Percentiles rank a stretch among this genome's conserved stretches.
phyloP scores from a whole-genome alignment of 2,888 invertebrate genomes.

The Polymixis lichenea region DNA sequence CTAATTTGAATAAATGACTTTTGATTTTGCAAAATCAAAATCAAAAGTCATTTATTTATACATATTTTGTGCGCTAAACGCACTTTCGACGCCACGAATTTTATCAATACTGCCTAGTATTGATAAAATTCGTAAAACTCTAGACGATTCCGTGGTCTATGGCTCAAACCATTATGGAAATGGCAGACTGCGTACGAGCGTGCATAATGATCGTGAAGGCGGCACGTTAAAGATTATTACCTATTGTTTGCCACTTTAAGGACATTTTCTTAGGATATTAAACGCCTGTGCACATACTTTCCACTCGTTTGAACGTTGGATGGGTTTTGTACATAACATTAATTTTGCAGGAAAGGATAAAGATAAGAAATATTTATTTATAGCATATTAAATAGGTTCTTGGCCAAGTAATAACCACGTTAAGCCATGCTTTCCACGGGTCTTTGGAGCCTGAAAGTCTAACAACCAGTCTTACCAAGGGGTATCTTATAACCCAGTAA shows the following conservation, averaged over 20 bases:
- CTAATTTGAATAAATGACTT: too few relatives aligned
- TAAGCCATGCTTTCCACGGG: too few relatives aligned
- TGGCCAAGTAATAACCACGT: too few relatives aligned
- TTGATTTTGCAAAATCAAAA: too few relatives aligned
- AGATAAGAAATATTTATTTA: not conserved
- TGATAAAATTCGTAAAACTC: too few relatives aligned
- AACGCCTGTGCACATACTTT: conserved; percentile 33
- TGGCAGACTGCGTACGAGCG: conserved; percentile 57
- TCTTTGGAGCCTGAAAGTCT: too few relatives aligned
- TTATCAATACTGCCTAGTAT: too few relatives aligned
- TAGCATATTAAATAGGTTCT: not conserved
- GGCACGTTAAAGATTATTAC: conserved; percentile 53
- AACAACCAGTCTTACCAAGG: too few relatives aligned
- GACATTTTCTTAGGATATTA: conserved; percentile 54
- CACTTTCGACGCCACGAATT: not conserved
- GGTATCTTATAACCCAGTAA: too few relatives aligned
- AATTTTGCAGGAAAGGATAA: not conserved
- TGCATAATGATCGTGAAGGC: conserved; percentile 49
- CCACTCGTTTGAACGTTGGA: conserved; percentile 10
- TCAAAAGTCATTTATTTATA: too few relatives aligned
- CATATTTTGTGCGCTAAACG: too few relatives aligned
- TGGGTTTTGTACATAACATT: conserved; percentile 27
- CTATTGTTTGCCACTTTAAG: conserved; percentile 60
- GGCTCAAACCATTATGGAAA: conserved; percentile 53
- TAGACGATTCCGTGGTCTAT: not conserved